A percentile compares a stretch with the other conserved stretches of the same genome.
These are phyloP conservation scores for Listronotus bonariensis DNA, from an alignment of 1,140 invertebrate species.

Conservation along the genomic window DNA sequence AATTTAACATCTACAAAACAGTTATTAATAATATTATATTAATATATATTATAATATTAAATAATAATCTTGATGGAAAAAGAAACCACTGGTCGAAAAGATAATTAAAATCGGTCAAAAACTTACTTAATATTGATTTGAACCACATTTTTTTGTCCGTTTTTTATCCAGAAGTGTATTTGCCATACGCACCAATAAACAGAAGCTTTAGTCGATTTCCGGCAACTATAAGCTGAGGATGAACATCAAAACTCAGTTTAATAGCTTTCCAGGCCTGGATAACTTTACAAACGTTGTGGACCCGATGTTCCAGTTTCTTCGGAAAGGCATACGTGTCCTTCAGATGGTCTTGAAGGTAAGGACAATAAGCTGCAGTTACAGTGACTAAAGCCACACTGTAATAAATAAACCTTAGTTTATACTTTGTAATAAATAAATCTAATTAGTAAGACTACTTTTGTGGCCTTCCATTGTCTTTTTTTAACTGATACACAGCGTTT, in stretches of 20 bases:
- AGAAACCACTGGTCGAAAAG: background rate
- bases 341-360: slow-evolving; percentile 53
- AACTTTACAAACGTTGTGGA: slow-evolving; percentile 56
- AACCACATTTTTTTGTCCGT: no score
- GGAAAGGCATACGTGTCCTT: slow-evolving; percentile 49
- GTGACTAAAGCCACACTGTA: slow-evolving; percentile 51
- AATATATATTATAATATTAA: no score
- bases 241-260: slow-evolving; percentile 53
- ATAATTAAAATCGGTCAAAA: no score
- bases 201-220: slow-evolving; percentile 54
- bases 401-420: no score
- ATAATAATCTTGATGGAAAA: no score
- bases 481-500: no score
- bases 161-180: background rate
- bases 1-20: no score
- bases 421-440: no score
- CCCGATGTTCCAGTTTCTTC: slow-evolving; percentile 38
- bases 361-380: slow-evolving; percentile 54
- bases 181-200: slow-evolving; percentile 47
- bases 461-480: no score
- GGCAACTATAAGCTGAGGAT: slow-evolving; percentile 49
- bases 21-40: no score
- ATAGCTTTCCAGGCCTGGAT: slow-evolving; percentile 53
- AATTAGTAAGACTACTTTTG: no score
- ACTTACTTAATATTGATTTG: background rate